A percentile compares a stretch with the other conserved stretches of the same genome.
These are phyloP conservation scores for Psophia crepitans DNA, from an alignment of 2,113 vertebrate genomes.

Conservation along the genomic window DNA sequence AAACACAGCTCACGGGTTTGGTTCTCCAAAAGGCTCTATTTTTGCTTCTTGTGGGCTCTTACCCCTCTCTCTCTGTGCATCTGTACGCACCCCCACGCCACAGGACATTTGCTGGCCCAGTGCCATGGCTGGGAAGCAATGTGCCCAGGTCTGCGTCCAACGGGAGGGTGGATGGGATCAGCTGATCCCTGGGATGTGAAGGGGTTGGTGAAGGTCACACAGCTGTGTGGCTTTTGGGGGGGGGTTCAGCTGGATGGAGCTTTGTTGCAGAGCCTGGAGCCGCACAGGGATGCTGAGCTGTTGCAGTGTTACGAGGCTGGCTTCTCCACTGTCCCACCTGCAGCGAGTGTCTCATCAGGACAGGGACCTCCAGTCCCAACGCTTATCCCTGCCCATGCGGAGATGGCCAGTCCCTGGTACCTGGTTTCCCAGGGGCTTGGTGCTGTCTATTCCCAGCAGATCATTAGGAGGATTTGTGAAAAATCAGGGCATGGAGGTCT, in stretches of 20 bases:
- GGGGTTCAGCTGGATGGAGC: background rate
- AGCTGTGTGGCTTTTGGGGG: background rate
- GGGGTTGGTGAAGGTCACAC: background rate
- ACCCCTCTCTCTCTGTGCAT: background rate
- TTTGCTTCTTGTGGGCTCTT: background rate
- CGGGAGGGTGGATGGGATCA: background rate
- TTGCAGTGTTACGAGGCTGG: background rate
- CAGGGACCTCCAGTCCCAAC: background rate
- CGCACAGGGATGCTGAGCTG: background rate
- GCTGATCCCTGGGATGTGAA: background rate
- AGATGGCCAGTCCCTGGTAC: background rate
- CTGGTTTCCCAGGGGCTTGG: rapidly evolving
- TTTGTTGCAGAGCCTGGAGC: background rate
- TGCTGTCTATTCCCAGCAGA: rapidly evolving
- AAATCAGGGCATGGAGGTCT: conserved; percentile 13
- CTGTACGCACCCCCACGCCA: rapidly evolving
- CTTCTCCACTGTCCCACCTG: background rate
- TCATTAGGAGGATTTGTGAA: conserved; percentile 4
- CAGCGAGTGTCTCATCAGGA: rapidly evolving
- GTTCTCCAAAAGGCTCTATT: background rate
- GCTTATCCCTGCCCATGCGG: background rate
- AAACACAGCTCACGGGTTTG: background rate
- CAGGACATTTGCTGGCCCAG: rapidly evolving
- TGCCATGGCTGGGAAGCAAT: background rate
- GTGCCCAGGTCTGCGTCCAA: rapidly evolving